Evolutionary conservation across 2,113 vertebrate genomes (phyloP).

Genomic region (Zootoca vivipara): DNA sequence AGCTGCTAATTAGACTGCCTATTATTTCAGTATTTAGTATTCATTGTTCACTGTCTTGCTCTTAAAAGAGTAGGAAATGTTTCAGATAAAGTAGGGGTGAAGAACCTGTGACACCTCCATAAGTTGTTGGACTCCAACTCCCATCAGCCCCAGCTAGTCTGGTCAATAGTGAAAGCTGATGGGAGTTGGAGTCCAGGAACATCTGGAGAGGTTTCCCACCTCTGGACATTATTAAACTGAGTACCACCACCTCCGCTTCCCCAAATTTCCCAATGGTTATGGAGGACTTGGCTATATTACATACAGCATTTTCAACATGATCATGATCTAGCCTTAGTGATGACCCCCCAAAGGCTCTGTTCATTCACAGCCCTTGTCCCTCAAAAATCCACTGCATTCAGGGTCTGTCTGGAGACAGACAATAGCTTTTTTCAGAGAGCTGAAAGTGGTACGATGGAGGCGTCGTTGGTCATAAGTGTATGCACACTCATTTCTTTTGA

Average conservation of each 20-base stretch:
- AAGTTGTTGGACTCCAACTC: too few relatives aligned
- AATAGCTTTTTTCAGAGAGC: neutral
- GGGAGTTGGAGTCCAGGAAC: too few relatives aligned
- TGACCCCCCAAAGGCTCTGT: neutral
- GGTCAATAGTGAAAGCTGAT: too few relatives aligned
- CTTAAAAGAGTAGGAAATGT: neutral
- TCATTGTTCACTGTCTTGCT: neutral
- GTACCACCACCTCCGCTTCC: neutral
- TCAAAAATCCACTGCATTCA: neutral
- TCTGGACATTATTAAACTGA: neutral
- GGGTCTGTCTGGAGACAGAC: neutral
- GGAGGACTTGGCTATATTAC: neutral
- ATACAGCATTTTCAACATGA: too few relatives aligned
- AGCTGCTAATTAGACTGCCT: slow-evolving; percentile 1
- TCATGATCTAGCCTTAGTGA: neutral
- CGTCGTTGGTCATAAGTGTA: neutral
- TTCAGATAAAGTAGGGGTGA: neutral
- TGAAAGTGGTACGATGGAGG: neutral
- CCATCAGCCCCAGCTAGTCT: too few relatives aligned
- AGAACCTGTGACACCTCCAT: too few relatives aligned
- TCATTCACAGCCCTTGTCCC: neutral
- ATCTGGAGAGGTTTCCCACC: neutral
- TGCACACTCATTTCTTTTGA: neutral
- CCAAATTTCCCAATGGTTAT: neutral
- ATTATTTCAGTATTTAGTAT: slow-evolving; percentile 7